Conservation (phyloP, 2,113 vertebrate species). For the Potamarius usumacintae region DNA sequence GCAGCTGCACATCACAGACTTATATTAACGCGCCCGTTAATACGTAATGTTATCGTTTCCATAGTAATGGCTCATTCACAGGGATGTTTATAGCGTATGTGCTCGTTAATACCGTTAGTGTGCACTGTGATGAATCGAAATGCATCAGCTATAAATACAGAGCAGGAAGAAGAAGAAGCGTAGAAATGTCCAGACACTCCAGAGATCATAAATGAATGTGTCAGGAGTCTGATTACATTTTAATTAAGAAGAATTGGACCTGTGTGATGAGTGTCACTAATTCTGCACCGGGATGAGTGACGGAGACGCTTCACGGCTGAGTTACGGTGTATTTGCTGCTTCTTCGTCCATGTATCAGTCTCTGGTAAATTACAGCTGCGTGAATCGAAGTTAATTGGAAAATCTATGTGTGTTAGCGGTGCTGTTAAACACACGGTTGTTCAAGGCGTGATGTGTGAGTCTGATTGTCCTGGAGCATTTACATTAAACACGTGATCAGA, state of each 20-base stretch:
- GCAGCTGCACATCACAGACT: not conserved
- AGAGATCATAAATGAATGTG: not conserved
- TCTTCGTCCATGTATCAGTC: not conserved
- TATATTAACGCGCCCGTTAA: not conserved
- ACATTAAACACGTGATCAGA: too few relatives aligned
- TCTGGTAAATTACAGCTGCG: slow-evolving; percentile 19
- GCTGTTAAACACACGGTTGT: slow-evolving; percentile 29
- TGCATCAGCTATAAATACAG: not conserved
- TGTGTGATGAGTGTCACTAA: not conserved
- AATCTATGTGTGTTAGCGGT: slow-evolving; percentile 42
- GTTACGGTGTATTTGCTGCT: not conserved
- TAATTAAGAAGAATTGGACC: slow-evolving; percentile 16
- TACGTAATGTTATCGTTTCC: not conserved
- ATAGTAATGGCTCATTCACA: not conserved
- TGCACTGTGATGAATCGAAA: not conserved
- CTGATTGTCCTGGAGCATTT: not conserved
- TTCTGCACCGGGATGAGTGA: not conserved
- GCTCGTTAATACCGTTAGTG: not conserved
- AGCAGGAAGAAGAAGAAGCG: not conserved
- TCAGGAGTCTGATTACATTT: not conserved
- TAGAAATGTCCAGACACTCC: not conserved
- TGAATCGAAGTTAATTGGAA: slow-evolving; percentile 46
- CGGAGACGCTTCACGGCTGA: not conserved
- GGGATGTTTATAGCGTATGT: not conserved
- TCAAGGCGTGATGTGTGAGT: slow-evolving; percentile 15